Percentiles rank a stretch among this genome's conserved stretches.
Conservation (phyloP, 2,888 invertebrate genomes). For the Eupithecia exiguata region DNA sequence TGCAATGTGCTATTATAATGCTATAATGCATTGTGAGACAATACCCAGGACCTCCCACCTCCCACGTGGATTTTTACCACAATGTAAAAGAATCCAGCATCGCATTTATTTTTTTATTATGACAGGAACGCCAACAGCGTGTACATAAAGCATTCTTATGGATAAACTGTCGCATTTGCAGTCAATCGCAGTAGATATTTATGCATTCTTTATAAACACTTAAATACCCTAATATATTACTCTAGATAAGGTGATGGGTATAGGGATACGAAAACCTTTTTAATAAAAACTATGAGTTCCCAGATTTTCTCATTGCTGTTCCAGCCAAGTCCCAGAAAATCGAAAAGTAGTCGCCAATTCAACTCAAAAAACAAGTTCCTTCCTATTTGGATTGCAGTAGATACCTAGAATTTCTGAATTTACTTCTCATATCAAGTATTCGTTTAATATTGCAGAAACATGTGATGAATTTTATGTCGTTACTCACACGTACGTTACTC, state of each 20-base stretch:
- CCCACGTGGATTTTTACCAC: conserved; percentile 65
- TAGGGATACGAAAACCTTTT: neutral
- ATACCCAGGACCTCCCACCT: conserved; percentile 77
- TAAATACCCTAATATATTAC: neutral
- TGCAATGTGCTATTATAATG: conserved; percentile 79
- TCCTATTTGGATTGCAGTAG: no score
- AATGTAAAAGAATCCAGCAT: conserved; percentile 14
- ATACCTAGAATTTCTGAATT: no score
- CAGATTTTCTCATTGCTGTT: neutral
- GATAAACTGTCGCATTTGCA: neutral
- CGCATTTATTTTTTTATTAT: neutral
- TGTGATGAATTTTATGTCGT: no score
- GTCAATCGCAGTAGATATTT: neutral
- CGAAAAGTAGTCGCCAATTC: no score
- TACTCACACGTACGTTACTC: no score
- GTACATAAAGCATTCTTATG: neutral
- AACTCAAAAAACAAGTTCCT: no score
- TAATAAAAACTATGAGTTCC: neutral
- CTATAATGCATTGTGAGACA: conserved; percentile 80
- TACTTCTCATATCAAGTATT: no score
- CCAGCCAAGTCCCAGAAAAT: neutral
- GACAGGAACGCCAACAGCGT: neutral
- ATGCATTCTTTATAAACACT: neutral
- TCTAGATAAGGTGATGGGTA: neutral
- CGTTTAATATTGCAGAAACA: no score